Conservation (phyloP, 2,113 vertebrate species). For the Megaleporinus macrocephalus region DNA sequence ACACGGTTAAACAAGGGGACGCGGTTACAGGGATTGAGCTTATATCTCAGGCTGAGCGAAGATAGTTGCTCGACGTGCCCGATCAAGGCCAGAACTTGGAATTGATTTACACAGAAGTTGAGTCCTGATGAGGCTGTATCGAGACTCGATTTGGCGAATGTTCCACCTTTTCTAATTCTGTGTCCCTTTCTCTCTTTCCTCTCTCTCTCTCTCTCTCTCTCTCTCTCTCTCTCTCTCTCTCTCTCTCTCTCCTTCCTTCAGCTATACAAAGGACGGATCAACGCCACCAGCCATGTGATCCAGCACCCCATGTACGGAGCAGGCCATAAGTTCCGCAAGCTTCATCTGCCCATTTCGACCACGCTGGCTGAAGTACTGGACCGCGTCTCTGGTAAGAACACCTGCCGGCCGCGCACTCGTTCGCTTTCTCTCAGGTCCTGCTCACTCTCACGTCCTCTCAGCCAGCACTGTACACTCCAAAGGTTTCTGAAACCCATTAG, state of each 20-base stretch:
- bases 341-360: constrained; percentile 96
- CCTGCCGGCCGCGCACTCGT: not conserved
- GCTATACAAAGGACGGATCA: constrained; percentile 98
- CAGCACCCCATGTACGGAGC: constrained; percentile 99
- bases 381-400: constrained; percentile 90
- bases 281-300: constrained; percentile 98
- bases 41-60: not conserved
- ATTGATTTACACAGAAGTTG: not conserved
- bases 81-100: not conserved
- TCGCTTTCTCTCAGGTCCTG: not conserved
- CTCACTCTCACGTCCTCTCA: not conserved
- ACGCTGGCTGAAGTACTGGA: constrained; percentile 96
- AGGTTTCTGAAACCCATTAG: not conserved
- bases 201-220: not conserved
- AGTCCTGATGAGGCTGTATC: too few relatives aligned
- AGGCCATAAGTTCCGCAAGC: constrained; percentile 98
- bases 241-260: constrained; percentile 59
- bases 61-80: not conserved
- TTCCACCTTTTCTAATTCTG: not conserved
- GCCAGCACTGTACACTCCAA: not conserved
- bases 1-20: not conserved
- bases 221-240: not conserved
- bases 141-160: too few relatives aligned
- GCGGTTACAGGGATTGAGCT: not conserved
- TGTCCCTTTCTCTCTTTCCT: not conserved